Base-by-base conservation (phyloP, 1,140 invertebrate species). In the Megalonaias nervosa region DNA sequence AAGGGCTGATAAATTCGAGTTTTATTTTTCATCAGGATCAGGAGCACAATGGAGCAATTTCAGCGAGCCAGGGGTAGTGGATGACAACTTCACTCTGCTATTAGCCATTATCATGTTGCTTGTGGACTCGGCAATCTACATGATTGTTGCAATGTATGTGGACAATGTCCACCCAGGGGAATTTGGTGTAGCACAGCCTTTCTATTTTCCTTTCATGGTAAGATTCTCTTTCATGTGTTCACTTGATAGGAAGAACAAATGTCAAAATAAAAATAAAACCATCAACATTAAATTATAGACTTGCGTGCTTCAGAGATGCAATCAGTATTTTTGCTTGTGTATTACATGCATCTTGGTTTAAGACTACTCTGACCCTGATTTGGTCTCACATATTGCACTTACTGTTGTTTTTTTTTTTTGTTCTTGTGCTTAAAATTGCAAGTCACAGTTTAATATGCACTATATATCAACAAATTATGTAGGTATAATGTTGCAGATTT, bases 91-190 rank as follows among this genome's bases (percentile, higher is more conserved):
- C 31, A 86, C 87, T 15, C 77, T 92, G 74, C 81, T 87, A 62
- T 74, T 81, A 15, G 69, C 80, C 71, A 85, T 86, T 77, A 17
- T 84, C 15, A 93, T 93, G 92, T 82, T 94, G 58, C 74, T 92
- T 3, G 60, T 92, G 16, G 93, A 94, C 85, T 83, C 88, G 65
- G 19, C 91, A 1, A 76, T 92, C 15, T 91, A 91, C 79, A 67
- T 87, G 19, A 16, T 85, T 5, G 81, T 94, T 13, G 91, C 93
- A 13, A 93, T 92, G 92, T 94, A 94, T 82, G 90, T 94, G 58
- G 93, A 94, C 85, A 91, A 91, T 62, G 91, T 94, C 58, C 91
- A 89, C 77, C 93, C 94, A 57, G 94, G 93, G 85, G 86, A 89
- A 70, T 88, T 89, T 84, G 93, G 38, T 48, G 38, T 48, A 48